Base-by-base conservation (phyloP, 2,113 vertebrate species). In the Harpagus bidentatus region DNA sequence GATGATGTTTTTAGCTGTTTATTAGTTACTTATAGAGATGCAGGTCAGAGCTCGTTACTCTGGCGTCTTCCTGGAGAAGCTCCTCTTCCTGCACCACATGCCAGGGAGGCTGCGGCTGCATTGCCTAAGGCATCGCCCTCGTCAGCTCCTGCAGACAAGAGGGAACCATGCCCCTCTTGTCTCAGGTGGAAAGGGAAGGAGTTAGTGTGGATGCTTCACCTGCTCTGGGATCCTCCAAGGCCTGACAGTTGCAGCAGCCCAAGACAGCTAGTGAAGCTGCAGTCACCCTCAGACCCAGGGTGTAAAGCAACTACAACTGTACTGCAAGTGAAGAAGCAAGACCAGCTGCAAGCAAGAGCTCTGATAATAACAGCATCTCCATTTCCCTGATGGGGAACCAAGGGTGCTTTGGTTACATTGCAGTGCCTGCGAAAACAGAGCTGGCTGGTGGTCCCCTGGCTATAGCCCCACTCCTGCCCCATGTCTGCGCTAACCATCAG, bases 41-140 rank as follows among this genome's bases (percentile, higher is more conserved):
- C 90, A 93, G 90, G 95, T 93, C 91, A 56, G 81, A 93, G 90
- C 95, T 96, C 25, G 62, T 82, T 80, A 42, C 43, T 56, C 78
- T 82, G 69, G 73, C 48, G 0, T 65, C 50, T 79, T 85, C 66
- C 74, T 70, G 93, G 58, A 95, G 80, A 45, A 94, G 78, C 74
- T 96, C 78, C 80, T 78, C 93, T 96, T 91, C 95, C 96, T 90
- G 89, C 31, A 87, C 29, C 48, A 22, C 52, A 19, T 72, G 84
- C 95, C 95, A 97, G 78, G 61, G 45, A 95, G 89, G 73, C 59
- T 84, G 55, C 4, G 69, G 59, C 69, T 79, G 61, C 58, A 20
- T 4, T 61, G 84, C 89, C 89, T 79, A 17, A 32, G 89, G 87
- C 78, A 76, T 78, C 3, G 0, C 43, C 56, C n/a, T 90, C 55